These are phyloP conservation scores for Drosophila lacicola DNA, from an alignment of 2,888 invertebrate genomes.

Conservation along the genomic window DNA sequence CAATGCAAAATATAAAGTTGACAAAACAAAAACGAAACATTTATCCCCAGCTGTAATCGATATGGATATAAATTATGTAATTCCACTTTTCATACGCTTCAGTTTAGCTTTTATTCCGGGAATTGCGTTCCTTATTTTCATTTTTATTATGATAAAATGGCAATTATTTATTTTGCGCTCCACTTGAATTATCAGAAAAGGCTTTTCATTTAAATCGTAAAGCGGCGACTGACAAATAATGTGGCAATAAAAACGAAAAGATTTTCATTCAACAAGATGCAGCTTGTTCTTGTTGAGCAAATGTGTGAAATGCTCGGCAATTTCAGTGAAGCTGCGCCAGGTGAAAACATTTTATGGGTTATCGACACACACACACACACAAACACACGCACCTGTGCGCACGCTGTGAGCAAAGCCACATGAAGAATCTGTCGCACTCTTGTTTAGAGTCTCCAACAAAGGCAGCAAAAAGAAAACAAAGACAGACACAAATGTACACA, in stretches of 20 bases:
- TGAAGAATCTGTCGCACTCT: conserved; percentile 47
- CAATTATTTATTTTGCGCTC: conserved; percentile 36
- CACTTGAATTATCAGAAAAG: conserved; percentile 18
- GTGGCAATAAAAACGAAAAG: conserved; percentile 42
- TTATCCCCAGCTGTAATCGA: conserved; percentile 5
- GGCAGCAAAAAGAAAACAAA: not conserved
- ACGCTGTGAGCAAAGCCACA: conserved; percentile 12
- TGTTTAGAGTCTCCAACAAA: conserved; percentile 13
- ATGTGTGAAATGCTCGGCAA: conserved; percentile 49
- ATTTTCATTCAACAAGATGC: conserved; percentile 8
- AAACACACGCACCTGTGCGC: not conserved
- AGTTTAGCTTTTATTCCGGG: conserved; percentile 6
- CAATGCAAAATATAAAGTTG: conserved; percentile 23
- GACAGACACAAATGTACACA: conserved; percentile 9
- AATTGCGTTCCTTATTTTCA: conserved; percentile 6
- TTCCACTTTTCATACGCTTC: conserved; percentile 14
- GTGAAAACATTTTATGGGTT: conserved; percentile 61
- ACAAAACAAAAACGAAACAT: conserved; percentile 17
- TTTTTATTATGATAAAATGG: conserved; percentile 11
- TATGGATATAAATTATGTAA: conserved; percentile 32
- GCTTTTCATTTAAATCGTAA: conserved; percentile 55
- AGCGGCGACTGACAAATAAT: conserved; percentile 43
- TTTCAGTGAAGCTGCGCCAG: conserved; percentile 19
- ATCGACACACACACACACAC: conserved; percentile 18
- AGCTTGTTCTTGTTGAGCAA: conserved; percentile 26